Evolutionary conservation across 2,888 invertebrate genomes (phyloP).

Genomic region (Prosapia bicincta): DNA sequence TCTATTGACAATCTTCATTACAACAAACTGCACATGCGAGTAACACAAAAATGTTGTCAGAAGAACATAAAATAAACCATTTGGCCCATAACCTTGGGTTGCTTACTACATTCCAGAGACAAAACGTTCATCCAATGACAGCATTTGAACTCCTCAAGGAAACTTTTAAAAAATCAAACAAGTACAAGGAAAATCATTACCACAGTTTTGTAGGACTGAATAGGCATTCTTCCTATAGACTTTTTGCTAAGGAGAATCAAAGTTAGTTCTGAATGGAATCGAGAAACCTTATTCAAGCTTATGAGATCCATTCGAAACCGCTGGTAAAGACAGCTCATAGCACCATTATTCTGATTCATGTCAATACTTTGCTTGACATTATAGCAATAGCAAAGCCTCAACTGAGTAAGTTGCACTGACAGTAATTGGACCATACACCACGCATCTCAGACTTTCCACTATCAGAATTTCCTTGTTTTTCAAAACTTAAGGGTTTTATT

Average conservation of each 20-base stretch:
- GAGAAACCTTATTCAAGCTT: neutral
- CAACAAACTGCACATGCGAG: no score
- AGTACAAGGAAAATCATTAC: neutral
- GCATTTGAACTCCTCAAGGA: neutral
- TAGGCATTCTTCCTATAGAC: neutral
- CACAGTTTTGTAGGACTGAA: neutral
- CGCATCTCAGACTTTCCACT: neutral
- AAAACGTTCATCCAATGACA: neutral
- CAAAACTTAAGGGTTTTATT: no score
- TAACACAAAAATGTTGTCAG: no score
- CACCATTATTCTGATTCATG: neutral
- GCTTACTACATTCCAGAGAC: no score
- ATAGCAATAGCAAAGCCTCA: neutral
- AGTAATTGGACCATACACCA: neutral
- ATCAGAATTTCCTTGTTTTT: neutral
- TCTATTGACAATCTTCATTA: no score
- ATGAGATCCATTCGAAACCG: neutral
- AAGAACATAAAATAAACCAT: no score
- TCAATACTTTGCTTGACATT: neutral
- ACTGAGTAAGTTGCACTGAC: neutral
- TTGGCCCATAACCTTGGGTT: no score
- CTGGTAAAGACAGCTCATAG: neutral
- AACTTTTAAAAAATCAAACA: neutral
- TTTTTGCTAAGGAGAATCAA: neutral
- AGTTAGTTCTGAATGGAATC: neutral